These are phyloP conservation scores for Champsocephalus esox DNA, from an alignment of 2,797 vertebrate species.

Conservation along the genomic window DNA sequence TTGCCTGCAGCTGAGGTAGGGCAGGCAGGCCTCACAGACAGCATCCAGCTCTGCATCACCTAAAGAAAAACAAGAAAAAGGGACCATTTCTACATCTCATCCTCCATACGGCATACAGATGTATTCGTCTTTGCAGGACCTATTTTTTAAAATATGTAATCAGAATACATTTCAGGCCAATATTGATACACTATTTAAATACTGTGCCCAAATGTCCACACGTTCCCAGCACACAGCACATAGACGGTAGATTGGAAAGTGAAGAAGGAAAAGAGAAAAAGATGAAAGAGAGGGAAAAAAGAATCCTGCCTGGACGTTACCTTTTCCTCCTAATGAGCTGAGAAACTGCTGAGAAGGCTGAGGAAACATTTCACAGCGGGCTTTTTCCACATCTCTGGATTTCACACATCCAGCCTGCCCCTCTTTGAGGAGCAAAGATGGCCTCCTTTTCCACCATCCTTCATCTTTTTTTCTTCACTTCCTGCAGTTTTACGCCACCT, in stretches of 20 bases:
- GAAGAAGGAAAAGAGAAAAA: conserved; percentile 9
- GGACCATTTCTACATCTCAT: conserved; percentile 31
- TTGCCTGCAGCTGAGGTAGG: conserved; percentile 93
- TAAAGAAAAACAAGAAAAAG: conserved; percentile 68
- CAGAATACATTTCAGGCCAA: background rate
- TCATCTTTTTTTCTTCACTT: conserved; percentile 22
- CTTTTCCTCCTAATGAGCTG: conserved; percentile 63
- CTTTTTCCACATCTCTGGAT: conserved; percentile 58
- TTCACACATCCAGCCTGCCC: conserved; percentile 42
- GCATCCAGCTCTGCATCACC: conserved; percentile 91
- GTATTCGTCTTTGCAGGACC: background rate
- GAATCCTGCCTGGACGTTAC: conserved; percentile 45
- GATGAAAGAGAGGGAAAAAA: conserved; percentile 40
- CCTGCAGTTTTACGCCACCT: conserved; percentile 22
- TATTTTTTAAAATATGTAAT: background rate
- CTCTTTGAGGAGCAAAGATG: conserved; percentile 26
- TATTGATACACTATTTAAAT: too few relatives aligned
- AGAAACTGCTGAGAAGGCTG: conserved; percentile 57
- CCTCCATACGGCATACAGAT: background rate
- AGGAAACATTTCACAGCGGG: conserved; percentile 51
- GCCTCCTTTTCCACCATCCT: background rate
- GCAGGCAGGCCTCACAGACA: conserved; percentile 89
- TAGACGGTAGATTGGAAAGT: background rate
- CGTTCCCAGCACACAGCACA: background rate
- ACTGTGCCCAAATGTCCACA: conserved; percentile 4